Base-by-base conservation (phyloP, 2,113 vertebrate genomes). In the Sphyrna mokarran region DNA sequence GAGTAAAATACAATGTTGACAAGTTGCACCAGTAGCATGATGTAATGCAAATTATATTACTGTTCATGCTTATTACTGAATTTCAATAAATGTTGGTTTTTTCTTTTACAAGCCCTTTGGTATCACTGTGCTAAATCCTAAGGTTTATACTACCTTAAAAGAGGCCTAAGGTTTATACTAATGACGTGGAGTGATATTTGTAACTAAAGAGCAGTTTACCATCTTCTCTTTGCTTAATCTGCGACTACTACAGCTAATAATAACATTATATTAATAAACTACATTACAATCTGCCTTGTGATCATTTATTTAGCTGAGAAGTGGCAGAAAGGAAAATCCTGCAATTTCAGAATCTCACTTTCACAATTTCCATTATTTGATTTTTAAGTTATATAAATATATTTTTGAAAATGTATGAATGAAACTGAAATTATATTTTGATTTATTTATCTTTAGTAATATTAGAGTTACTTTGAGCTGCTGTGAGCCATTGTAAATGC, bases 381-480 rank as follows among this genome's bases (percentile, higher is more conserved):
- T 66, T 66, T 93, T 66, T 66, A 63, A 58, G 18, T 13, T 8
- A 26, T 29, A 63, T 89, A 90, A 90, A 61, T 37, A 63, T 37
- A 93, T 20, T 93, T 93, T 66, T 68, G 89, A 3, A 95, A 95
- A 95, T 43, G 40, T 95, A 72, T 23, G 43, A 54, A 95, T 95
- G 26, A 26, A 95, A 95, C 14, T 23, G 23, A 95, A 54, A 33
- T 95, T 72, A 95, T 72, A 95, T 70, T 72, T 76, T 54, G 23
- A 72, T 72, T 43, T 4, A 48, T 76, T 54, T 26, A 70, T 76
- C 3, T 72, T 54, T 48, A 0, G 26, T 95, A 93, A 66, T 68
- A 37, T 68, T 18, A 93, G 20, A 66, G 58, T 37, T 93, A 63
- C 37, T 94, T 70, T 48, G 94, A 70, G 66, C 16, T 94, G 91